A percentile compares a stretch with the other conserved stretches of the same genome.
These are phyloP conservation scores for Cyphomyrus discorhynchus DNA, from an alignment of 2,113 vertebrate genomes.

Conservation along the genomic window DNA sequence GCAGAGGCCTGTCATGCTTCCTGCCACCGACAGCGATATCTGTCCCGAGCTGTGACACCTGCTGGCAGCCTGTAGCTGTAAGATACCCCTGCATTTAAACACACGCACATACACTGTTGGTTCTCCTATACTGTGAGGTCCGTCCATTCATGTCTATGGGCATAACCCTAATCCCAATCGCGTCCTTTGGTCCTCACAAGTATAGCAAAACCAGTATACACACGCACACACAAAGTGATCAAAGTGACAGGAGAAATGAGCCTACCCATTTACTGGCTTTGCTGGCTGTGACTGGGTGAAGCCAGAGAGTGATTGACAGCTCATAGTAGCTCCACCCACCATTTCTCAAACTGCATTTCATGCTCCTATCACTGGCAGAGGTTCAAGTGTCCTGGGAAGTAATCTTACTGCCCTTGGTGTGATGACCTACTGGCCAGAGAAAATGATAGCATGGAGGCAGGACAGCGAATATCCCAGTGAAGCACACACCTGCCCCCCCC, in stretches of 20 bases:
- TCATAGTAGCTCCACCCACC: neutral
- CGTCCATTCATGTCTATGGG: neutral
- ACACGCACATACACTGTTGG: neutral
- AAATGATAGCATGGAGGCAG: constrained; percentile 26
- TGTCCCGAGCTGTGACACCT: neutral
- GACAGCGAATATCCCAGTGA: constrained; percentile 5
- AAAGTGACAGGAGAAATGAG: neutral
- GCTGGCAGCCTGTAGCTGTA: neutral
- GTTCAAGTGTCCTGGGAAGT: neutral
- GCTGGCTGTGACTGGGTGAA: neutral
- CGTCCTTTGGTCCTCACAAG: neutral
- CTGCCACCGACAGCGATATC: neutral
- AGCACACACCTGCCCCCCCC: constrained; percentile 15
- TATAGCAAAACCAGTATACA: neutral
- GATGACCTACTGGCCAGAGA: constrained; percentile 38
- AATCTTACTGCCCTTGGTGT: constrained; percentile 27
- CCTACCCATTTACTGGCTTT: neutral
- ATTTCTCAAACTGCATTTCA: neutral
- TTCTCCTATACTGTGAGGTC: neutral
- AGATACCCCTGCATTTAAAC: neutral
- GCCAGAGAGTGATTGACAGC: neutral
- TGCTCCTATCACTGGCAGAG: neutral
- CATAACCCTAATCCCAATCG: neutral
- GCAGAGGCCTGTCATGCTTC: neutral
- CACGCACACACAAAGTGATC: neutral